Evolutionary conservation across 1,140 invertebrate species (phyloP), one percentile per base, ranked within the genome.

Genomic region (Pogonognathellus flavescens): DNA sequence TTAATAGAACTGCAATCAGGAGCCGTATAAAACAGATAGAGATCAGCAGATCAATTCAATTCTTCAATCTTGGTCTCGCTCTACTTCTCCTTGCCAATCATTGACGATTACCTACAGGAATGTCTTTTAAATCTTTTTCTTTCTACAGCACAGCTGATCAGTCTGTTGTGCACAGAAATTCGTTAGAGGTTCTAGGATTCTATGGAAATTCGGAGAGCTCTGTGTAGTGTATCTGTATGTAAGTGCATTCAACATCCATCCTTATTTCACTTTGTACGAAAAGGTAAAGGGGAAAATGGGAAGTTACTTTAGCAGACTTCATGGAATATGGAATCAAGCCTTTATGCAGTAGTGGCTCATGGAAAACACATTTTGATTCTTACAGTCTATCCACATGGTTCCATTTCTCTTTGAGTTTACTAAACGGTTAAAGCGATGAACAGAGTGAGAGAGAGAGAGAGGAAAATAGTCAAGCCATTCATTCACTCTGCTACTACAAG

Each of bases 121-220:
- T n/a, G 25, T 76, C 25, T 11, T 16, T 76, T 16, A n/a, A 7
- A 49, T 18, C 16, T 49, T 41, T 31, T 9, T 31, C 70, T 76
- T 76, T n/a, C 41, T 76, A 76, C 70, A 7, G 70, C 70, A 76
- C 70, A 76, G 70, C 70, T 76, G 70, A 76, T 76, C n/a, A 25
- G 13, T 41, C 22, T 76, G 70, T 31, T 31, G 70, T 31, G 49
- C 25, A 76, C 70, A 50, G 31, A 16, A 76, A 76, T 76, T 76
- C 14, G 41, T 31, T 11, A 76, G n/a, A 50, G 70, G 41, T 50
- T 49, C 49, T 5, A 13, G 10, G 11, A n/a, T n/a, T 57, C n/a
- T 57, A n/a, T n/a, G n/a, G 53, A 14, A 13, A 57, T n/a, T 57
- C 11, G 11, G 53, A 14, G 53, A n/a, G n/a, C n/a, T n/a, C n/a